Conservation (phyloP, 2,113 vertebrate genomes). For the Amphiprion percula region DNA sequence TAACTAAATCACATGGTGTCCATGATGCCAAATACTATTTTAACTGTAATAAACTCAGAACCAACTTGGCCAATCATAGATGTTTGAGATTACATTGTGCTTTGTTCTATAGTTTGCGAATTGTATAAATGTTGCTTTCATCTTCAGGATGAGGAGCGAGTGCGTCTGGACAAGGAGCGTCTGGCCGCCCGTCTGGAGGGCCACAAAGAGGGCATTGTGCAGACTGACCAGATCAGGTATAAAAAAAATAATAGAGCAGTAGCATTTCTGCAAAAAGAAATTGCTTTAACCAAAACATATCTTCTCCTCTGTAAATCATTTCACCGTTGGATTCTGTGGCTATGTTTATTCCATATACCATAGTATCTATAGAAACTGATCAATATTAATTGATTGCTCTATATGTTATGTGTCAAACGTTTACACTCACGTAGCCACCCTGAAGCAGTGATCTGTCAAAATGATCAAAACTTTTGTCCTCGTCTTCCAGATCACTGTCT, state of each 20-base stretch:
- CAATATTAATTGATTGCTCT: not conserved
- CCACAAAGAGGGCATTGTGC: slow-evolving; percentile 98
- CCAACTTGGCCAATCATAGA: not conserved
- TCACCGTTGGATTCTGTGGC: not conserved
- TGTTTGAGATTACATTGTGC: not conserved
- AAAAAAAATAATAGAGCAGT: not conserved
- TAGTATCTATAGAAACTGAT: not conserved
- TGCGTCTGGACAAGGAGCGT: slow-evolving; percentile 98
- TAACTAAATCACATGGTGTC: not conserved
- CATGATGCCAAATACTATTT: not conserved
- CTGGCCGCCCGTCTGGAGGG: slow-evolving; percentile 98
- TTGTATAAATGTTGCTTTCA: not conserved
- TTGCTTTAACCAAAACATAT: no score
- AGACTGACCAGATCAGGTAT: slow-evolving; percentile 98
- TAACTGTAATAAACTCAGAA: not conserved
- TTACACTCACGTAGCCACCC: not conserved
- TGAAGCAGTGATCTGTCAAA: not conserved
- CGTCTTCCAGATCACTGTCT: slow-evolving; percentile 90
- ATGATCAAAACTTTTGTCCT: not conserved
- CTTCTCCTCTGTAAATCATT: not conserved
- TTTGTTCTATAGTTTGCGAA: not conserved
- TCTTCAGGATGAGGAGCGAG: slow-evolving; percentile 95
- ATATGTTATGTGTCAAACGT: not conserved
- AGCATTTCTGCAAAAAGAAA: not conserved
- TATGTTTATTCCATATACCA: not conserved